Evolutionary conservation across 2,888 invertebrate species (phyloP).

Genomic region (Holacanthella duospinosa): DNA sequence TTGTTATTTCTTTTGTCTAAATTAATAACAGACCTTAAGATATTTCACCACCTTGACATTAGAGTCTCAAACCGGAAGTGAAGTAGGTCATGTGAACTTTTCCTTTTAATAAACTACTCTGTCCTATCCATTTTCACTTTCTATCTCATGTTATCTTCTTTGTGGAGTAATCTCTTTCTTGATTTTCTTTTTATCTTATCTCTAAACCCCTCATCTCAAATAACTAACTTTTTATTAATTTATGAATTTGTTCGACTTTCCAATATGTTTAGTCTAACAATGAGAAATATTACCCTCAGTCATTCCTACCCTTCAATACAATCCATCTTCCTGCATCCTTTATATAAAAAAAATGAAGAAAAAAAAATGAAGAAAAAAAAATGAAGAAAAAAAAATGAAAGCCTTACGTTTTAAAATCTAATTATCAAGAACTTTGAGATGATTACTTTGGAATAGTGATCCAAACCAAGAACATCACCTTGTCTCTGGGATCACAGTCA

Average conservation of each 20-base stretch:
- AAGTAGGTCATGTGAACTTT: conserved; percentile 26
- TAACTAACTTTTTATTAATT: not conserved
- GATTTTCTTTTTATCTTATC: not conserved
- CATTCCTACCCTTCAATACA: too few relatives aligned
- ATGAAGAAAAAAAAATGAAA: not conserved
- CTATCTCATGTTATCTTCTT: not conserved
- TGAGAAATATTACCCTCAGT: not conserved
- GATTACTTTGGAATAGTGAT: not conserved
- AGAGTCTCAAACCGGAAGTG: conserved; percentile 34
- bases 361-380: too few relatives aligned
- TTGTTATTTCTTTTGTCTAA: too few relatives aligned
- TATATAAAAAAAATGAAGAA: too few relatives aligned
- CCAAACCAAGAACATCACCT: not conserved
- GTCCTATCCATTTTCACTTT: conserved; percentile 6
- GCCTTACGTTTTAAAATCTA: not conserved
- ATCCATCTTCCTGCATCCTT: too few relatives aligned
- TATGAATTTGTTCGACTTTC: conserved; percentile 5
- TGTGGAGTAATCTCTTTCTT: not conserved
- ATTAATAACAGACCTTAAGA: too few relatives aligned
- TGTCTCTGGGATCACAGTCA: not conserved
- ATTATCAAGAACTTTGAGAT: not conserved
- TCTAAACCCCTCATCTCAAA: too few relatives aligned
- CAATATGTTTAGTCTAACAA: not conserved
- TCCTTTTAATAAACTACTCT: conserved; percentile 1
- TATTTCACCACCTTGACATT: conserved; percentile 35